Evolutionary conservation across 2,113 vertebrate genomes (phyloP).

Genomic region (Amblyornis subalaris): DNA sequence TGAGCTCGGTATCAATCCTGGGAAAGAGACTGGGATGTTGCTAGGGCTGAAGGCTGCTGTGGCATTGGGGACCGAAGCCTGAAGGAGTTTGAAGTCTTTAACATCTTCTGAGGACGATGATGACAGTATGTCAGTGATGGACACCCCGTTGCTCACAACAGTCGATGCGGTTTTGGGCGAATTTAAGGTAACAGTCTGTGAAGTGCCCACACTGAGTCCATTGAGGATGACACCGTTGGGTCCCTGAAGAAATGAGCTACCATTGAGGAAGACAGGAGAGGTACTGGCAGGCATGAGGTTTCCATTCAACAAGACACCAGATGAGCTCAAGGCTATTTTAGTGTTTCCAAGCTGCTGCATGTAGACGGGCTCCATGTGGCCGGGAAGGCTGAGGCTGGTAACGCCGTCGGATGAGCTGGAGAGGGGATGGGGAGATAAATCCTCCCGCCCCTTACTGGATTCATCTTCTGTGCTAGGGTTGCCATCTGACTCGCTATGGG

Average conservation of each 20-base stretch:
- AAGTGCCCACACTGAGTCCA: constrained; percentile 86
- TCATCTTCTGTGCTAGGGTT: constrained; percentile 99
- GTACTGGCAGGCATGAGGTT: constrained; percentile 84
- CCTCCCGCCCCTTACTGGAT: constrained; percentile 96
- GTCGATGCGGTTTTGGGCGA: constrained; percentile 78
- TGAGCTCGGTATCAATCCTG: constrained; percentile 80
- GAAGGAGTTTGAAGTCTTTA: constrained; percentile 85
- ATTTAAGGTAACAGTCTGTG: constrained; percentile 86
- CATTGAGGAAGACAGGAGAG: constrained; percentile 89
- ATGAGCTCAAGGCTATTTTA: constrained; percentile 87
- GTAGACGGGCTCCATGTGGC: constrained; percentile 85
- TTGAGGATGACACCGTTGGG: constrained; percentile 93
- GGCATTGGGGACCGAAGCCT: constrained; percentile 74
- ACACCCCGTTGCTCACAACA: constrained; percentile 76
- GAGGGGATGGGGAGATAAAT: constrained; percentile 90
- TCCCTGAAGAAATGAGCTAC: constrained; percentile 92
- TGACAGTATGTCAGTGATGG: constrained; percentile 83
- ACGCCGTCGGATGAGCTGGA: constrained; percentile 84
- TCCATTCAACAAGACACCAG: constrained; percentile 87
- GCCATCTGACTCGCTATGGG: constrained; percentile 90
- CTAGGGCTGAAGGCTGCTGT: constrained; percentile 74
- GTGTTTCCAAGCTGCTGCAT: constrained; percentile 96
- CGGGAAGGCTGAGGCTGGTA: constrained; percentile 79
- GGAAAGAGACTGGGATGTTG: constrained; percentile 74
- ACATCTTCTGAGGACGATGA: constrained; percentile 79